Base-by-base conservation (phyloP, 2,113 vertebrate genomes). In the Steatornis caripensis region DNA sequence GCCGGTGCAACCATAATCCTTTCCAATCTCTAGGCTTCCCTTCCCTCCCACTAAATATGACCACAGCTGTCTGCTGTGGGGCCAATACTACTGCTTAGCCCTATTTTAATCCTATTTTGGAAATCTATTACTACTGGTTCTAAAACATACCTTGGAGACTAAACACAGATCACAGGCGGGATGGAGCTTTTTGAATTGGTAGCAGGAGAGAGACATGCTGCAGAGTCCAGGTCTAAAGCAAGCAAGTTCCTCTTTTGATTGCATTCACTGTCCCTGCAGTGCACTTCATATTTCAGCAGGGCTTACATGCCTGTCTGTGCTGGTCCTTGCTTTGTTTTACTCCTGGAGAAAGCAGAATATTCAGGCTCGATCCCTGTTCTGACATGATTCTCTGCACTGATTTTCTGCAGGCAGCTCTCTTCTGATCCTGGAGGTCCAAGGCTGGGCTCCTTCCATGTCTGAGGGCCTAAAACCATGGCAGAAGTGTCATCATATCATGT, bases 21-120 rank as follows among this genome's bases (percentile, higher is more conserved):
- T 92, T 78, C 69, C 86, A 95, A 60, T 77, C 81, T 89, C 66
- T 36, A 93, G 82, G 91, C 54, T 96, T 96, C 74, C 89, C 96
- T 69, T 93, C 89, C 84, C 72, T 94, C 86, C 84, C 65, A 41
- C 86, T 89, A 49, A 90, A 79, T 45, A 76, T 86, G 86, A 92
- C 91, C 94, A 94, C 91, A 95, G 65, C 27, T 82, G 70, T 87
- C 80, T 96, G 89, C 95, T 93, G 16, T 70, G 29, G 41, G 79
- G 71, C 93, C 76, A 84, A 8, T 78, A 55, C 34, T 78, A 55
- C 34, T 94, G 51, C 61, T 94, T 57, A 79, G 70, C 11, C 29
- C 57, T 91, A 53, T 93, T 92, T 93, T 87, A 89, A 91, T 93
- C 41, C 53, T 75, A 36, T 84, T 95, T 94, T 92, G 69, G 61